Base-by-base conservation (phyloP, 1,140 invertebrate species). In the Tenebrio molitor region DNA sequence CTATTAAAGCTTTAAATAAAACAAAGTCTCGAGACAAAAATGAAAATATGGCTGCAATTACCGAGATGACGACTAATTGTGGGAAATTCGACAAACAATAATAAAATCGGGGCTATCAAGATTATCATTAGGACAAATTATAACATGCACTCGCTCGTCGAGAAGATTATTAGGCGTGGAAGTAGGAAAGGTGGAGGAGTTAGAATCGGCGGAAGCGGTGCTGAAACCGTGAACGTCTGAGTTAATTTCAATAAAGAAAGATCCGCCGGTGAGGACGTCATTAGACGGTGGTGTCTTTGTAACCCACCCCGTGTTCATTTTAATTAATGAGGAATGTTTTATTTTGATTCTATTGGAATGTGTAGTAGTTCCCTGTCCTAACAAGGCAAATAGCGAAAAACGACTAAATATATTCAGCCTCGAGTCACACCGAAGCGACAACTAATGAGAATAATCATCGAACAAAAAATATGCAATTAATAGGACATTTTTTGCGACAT, bases 1-100 rank as follows among this genome's bases (percentile, higher is more conserved):
- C 50, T 58, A 58, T 58, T 58, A 58, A 58, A 58, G 50, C 50
- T 34, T 58, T 29, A 58, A 58, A 58, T 58, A 58, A 58, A 58
- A 58, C 50, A 58, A 58, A 12, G 2, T 50, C 19, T 50, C 5
- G 2, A 29, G 50, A 12, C 2, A 58, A 25, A 58, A 58, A 58
- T 29, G 16, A 58, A 50, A 50, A 50, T 50, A 29, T 58, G 21
- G 50, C 15, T 58, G 50, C 23, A 58, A 58, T 58, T 58, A 25
- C 10, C 6, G 29, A 1, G 50, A 12, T 29, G n/a, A n/a, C n/a
- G n/a, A n/a, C n/a, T n/a, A 58, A 33, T 58, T 58, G 50, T 58
- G 50, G 23, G 50, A 58, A 58, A 3, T 17, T 19, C 1, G 7
- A 50, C 14, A 50, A 50, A 46, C 16, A 7, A 46, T 15, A 16